Conservation (phyloP, 2,113 vertebrate genomes). For the Dolichotis patagonum region DNA sequence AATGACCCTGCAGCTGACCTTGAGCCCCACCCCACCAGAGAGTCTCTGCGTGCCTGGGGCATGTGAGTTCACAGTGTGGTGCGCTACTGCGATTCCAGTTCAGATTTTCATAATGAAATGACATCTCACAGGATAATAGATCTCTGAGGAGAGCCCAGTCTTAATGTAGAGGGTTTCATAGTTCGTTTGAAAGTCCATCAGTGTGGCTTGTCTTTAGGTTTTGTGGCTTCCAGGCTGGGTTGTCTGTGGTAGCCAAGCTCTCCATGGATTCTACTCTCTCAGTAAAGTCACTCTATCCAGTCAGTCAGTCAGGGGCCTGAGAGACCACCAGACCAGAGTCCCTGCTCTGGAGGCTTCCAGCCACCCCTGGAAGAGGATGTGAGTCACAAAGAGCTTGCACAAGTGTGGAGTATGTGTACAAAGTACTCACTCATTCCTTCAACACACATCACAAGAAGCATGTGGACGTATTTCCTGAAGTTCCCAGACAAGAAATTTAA, state of each 20-base stretch:
- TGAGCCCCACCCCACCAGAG: neutral
- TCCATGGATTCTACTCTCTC: conserved; percentile 70
- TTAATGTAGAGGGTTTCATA: conserved; percentile 36
- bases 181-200: conserved; percentile 48
- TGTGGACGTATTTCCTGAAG: neutral
- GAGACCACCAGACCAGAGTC: conserved; percentile 48
- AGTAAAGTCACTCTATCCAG: conserved; percentile 80
- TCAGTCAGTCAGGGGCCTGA: conserved; percentile 65
- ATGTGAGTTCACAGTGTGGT: neutral
- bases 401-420: neutral
- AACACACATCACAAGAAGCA: neutral
- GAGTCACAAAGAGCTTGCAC: conserved; percentile 78
- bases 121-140: conserved; percentile 27
- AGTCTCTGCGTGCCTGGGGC: neutral
- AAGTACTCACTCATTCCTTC: conserved; percentile 28
- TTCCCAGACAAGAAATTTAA: neutral
- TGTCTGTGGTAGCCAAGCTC: conserved; percentile 69
- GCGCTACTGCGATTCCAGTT: conserved; percentile 26
- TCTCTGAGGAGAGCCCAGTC: conserved; percentile 26
- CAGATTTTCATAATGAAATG: conserved; percentile 33
- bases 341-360: conserved; percentile 75
- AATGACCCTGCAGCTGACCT: neutral
- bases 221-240: neutral
- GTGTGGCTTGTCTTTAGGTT: conserved; percentile 44
- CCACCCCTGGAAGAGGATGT: conserved; percentile 75